Percentiles rank a stretch among this genome's conserved stretches.
phyloP scores from a whole-genome alignment of 1,140 invertebrate genomes.

The Ceratitis capitata region DNA sequence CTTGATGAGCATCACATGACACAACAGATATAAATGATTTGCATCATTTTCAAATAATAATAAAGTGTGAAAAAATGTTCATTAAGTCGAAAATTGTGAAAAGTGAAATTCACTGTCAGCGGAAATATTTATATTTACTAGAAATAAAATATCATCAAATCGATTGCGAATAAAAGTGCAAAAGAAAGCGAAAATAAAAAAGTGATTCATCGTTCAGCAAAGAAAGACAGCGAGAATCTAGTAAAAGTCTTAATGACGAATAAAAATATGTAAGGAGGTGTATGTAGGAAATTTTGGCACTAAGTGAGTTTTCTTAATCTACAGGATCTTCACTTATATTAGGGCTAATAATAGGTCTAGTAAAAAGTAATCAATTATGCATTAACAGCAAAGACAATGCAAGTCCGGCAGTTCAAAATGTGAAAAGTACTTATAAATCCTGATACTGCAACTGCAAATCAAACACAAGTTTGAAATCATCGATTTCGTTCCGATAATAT shows the following conservation, averaged over 20 bases:
- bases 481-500: too few species aligned
- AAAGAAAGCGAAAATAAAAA: neutral
- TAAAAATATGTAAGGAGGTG: neutral
- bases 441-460: too few species aligned
- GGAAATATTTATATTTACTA: neutral
- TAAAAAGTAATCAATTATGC: too few species aligned
- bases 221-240: neutral
- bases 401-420: too few species aligned
- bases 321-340: too few species aligned
- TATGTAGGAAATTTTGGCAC: neutral
- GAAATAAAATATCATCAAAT: neutral
- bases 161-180: neutral
- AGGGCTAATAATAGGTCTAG: too few species aligned
- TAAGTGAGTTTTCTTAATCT: too few species aligned
- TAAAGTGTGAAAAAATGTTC: neutral
- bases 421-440: too few species aligned
- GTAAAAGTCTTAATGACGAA: neutral
- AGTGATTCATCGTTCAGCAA: neutral
- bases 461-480: too few species aligned
- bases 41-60: neutral
- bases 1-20: neutral
- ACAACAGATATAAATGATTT: neutral
- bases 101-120: neutral
- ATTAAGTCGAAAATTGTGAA: neutral
- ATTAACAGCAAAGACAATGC: too few species aligned